Evolutionary conservation across 2,888 invertebrate species (phyloP).

Genomic region (Bhutanitis thaidina): DNA sequence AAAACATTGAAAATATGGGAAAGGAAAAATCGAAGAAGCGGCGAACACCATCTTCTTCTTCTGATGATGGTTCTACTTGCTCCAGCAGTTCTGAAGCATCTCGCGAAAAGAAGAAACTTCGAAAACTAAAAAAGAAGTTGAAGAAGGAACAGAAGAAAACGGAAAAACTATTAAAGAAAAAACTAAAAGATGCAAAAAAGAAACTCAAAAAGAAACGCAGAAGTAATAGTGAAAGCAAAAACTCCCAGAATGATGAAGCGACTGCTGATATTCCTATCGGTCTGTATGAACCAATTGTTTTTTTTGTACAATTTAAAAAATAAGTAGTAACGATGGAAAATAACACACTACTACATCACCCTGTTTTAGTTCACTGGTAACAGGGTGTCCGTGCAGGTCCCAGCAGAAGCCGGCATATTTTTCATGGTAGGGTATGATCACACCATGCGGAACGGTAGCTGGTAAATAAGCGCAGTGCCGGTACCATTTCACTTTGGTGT

Average conservation of each 20-base stretch:
- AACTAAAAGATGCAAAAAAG: slow-evolving; percentile 68
- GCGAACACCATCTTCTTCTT: slow-evolving; percentile 41
- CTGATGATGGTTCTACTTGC: slow-evolving; percentile 48
- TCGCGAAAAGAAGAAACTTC: slow-evolving; percentile 71
- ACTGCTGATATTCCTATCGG: slow-evolving; percentile 70
- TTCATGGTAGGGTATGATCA: too few species aligned
- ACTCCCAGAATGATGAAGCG: slow-evolving; percentile 34
- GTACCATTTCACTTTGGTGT: too few species aligned
- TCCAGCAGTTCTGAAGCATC: slow-evolving; percentile 69
- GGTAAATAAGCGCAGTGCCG: too few species aligned
- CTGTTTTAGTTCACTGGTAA: too few species aligned
- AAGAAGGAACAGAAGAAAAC: slow-evolving; percentile 77
- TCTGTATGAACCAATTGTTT: slow-evolving; percentile 22
- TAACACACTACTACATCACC: too few species aligned
- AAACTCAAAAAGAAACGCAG: slow-evolving; percentile 55
- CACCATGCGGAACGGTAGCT: too few species aligned
- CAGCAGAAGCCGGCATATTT: too few species aligned
- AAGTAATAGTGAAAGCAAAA: slow-evolving; percentile 42
- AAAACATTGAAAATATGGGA: slow-evolving; percentile 47
- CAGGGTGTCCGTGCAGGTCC: too few species aligned
- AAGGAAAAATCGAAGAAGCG: slow-evolving; percentile 67
- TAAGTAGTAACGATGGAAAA: too few species aligned
- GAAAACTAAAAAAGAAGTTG: slow-evolving; percentile 77
- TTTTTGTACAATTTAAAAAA: too few species aligned
- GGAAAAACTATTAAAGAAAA: slow-evolving; percentile 74